Percentiles rank a stretch among this genome's conserved stretches.
Evolutionary conservation across 2,113 vertebrate genomes (phyloP).

Genomic region (Engraulis encrasicolus): DNA sequence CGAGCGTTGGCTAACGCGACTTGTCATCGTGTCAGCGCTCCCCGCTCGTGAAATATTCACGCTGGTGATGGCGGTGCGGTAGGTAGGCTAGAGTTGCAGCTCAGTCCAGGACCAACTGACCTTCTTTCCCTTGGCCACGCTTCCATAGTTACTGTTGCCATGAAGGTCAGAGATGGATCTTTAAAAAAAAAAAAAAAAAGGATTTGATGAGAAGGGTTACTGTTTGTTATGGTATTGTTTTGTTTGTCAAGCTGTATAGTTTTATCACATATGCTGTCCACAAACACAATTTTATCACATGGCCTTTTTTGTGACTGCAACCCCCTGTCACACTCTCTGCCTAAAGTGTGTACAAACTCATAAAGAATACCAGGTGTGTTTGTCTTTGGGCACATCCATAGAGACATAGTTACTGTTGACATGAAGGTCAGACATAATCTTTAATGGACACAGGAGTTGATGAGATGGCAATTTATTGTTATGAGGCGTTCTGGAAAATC

Average conservation of each 20-base stretch:
- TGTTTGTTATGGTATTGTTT: background rate
- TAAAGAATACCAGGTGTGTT: no score
- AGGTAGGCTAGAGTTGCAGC: slow-evolving; percentile 47
- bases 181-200: background rate
- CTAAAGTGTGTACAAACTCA: no score
- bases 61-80: slow-evolving; percentile 42
- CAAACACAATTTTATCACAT: no score
- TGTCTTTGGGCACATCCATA: no score
- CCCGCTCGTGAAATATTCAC: slow-evolving; percentile 69
- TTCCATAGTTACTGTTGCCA: slow-evolving; percentile 15
- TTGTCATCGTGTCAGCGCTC: slow-evolving; percentile 64
- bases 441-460: no score
- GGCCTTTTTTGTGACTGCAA: background rate
- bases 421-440: no score
- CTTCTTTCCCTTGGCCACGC: slow-evolving; percentile 47
- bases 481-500: no score
- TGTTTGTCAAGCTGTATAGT: background rate
- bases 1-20: slow-evolving; percentile 56
- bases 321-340: background rate
- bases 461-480: no score
- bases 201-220: background rate
- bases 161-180: slow-evolving; percentile 38
- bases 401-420: no score
- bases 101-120: slow-evolving; percentile 53
- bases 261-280: no score